Evolutionary conservation across 2,888 invertebrate species (phyloP).

Genomic region (Mythimna vitellina): DNA sequence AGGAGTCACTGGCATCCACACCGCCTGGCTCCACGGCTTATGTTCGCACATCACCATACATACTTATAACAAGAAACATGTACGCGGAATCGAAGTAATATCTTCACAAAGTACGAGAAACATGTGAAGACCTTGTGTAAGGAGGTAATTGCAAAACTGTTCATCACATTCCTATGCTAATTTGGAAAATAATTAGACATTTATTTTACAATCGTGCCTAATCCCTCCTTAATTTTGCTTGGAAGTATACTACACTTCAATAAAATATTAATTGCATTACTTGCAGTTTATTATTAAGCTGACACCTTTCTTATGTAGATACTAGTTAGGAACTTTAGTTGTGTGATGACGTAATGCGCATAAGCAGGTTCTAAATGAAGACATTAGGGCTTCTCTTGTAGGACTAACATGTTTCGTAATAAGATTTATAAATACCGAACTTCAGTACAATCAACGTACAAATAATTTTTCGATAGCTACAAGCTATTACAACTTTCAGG

Average conservation of each 20-base stretch:
- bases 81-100: constrained; percentile 15
- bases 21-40: constrained; percentile 50
- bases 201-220: constrained; percentile 18
- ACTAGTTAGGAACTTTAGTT: background rate
- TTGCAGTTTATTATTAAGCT: constrained; percentile 23
- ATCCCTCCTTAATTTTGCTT: constrained; percentile 1
- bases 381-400: background rate
- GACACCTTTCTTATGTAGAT: background rate
- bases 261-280: constrained; percentile 35
- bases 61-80: constrained; percentile 26
- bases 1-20: constrained; percentile 66
- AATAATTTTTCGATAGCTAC: background rate
- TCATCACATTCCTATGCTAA: constrained; percentile 44
- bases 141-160: constrained; percentile 28
- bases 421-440: background rate
- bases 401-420: background rate
- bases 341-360: background rate
- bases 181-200: constrained; percentile 20
- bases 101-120: constrained; percentile 2
- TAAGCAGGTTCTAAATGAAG: background rate
- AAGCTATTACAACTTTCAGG: background rate
- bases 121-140: constrained; percentile 5
- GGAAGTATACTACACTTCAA: constrained; percentile 1
- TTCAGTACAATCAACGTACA: background rate
- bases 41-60: constrained; percentile 47